These are phyloP conservation scores for Drosophila quasianomalipes DNA, from an alignment of 2,888 invertebrate species.

Conservation along the genomic window DNA sequence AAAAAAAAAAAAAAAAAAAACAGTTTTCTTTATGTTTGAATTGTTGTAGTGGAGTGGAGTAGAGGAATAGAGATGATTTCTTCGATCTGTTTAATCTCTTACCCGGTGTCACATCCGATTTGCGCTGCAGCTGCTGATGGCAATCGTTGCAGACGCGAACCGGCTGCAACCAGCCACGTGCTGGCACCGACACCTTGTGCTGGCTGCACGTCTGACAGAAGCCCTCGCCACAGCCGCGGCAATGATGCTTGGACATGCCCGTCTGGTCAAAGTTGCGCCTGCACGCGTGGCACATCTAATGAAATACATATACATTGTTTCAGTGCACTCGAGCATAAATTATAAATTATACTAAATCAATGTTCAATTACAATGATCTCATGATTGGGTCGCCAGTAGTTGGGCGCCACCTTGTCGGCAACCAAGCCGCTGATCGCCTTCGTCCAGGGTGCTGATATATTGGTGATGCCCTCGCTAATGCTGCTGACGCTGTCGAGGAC, in stretches of 20 bases:
- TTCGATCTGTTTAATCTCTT: constrained; percentile 19
- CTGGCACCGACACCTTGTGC: constrained; percentile 89
- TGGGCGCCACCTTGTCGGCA: constrained; percentile 91
- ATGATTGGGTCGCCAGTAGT: constrained; percentile 92
- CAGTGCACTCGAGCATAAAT: not conserved
- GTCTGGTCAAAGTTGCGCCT: constrained; percentile 87
- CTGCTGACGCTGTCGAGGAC: constrained; percentile 89
- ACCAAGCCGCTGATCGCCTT: constrained; percentile 89
- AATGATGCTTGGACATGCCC: constrained; percentile 90
- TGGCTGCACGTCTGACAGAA: constrained; percentile 91
- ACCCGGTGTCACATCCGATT: constrained; percentile 80
- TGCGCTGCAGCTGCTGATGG: constrained; percentile 82
- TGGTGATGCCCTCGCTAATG: constrained; percentile 88
- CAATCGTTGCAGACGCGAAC: constrained; percentile 92
- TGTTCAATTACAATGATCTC: constrained; percentile 88
- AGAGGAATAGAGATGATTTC: not conserved
- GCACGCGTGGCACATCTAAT: constrained; percentile 88
- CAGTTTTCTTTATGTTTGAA: not conserved
- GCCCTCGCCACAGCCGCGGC: constrained; percentile 92
- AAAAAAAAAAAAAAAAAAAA: not conserved
- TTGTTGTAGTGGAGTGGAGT: not conserved
- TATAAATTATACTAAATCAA: constrained; percentile 13
- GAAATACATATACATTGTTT: not conserved
- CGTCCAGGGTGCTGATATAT: constrained; percentile 90
- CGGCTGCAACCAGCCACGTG: constrained; percentile 89